Evolutionary conservation across 2,888 invertebrate genomes (phyloP).

Genomic region (Heteromyza rotundicornis): DNA sequence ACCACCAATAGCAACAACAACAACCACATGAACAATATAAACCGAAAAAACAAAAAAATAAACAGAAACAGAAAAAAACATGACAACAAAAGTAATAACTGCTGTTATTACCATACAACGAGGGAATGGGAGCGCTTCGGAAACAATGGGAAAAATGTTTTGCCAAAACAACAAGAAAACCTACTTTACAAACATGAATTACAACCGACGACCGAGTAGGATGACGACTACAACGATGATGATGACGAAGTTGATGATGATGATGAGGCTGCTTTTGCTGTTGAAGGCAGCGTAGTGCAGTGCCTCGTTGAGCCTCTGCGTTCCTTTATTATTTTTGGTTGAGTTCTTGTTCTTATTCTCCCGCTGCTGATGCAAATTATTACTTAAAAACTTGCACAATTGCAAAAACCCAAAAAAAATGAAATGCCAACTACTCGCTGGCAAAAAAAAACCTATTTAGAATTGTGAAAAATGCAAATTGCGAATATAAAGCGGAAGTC

Average conservation of each 20-base stretch:
- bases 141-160: not conserved
- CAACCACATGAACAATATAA: constrained; percentile 2
- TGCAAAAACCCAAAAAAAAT: constrained; percentile 8
- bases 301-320: no score
- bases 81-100: constrained; percentile 38
- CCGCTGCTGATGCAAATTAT: constrained; percentile 1
- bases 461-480: constrained; percentile 19
- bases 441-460: not conserved
- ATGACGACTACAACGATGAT: no score
- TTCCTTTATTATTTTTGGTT: no score
- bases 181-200: constrained; percentile 39
- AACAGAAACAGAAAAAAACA: not conserved
- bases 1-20: constrained; percentile 2
- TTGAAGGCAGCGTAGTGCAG: no score
- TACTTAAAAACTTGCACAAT: constrained; percentile 17
- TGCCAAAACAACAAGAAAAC: constrained; percentile 36
- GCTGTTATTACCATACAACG: constrained; percentile 41
- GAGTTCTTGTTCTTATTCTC: not conserved
- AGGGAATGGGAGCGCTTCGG: not conserved
- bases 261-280: no score
- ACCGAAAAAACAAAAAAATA: not conserved
- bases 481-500: constrained; percentile 5
- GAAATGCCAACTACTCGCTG: not conserved
- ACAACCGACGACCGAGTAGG: not conserved
- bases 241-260: no score